phyloP scores from a whole-genome alignment of 2,113 vertebrate species.

The Callopanchax toddi region DNA sequence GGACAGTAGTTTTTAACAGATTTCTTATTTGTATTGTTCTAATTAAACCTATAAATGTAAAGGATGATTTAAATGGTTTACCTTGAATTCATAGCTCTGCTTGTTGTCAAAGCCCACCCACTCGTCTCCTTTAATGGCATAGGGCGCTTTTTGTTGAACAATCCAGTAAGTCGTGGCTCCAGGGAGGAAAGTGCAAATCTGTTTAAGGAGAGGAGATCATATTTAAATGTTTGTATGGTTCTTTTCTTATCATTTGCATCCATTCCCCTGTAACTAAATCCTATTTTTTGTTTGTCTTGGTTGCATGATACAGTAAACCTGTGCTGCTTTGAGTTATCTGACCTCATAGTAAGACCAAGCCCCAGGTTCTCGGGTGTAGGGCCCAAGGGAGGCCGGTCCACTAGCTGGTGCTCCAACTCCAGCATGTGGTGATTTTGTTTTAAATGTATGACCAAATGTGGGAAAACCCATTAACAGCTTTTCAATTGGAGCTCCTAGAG shows the following conservation, averaged over 20 bases:
- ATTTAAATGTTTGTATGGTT: not conserved
- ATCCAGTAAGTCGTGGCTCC: conserved; percentile 70
- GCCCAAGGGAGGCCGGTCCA: conserved; percentile 71
- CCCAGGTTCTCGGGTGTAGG: conserved; percentile 77
- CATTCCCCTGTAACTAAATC: not conserved
- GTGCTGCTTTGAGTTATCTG: not conserved
- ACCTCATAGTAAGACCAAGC: conserved; percentile 85
- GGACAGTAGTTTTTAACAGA: no score
- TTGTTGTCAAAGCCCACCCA: conserved; percentile 83
- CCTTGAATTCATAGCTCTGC: conserved; percentile 80
- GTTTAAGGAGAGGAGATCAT: conserved; percentile 11
- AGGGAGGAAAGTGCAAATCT: conserved; percentile 80
- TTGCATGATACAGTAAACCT: not conserved
- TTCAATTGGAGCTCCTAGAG: conserved; percentile 70
- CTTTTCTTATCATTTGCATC: not conserved
- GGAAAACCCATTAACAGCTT: conserved; percentile 81
- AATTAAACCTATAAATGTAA: not conserved
- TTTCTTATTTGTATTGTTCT: not conserved
- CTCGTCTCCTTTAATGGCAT: conserved; percentile 72
- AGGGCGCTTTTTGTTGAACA: conserved; percentile 79
- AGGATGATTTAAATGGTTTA: conserved; percentile 34
- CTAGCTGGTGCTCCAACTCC: conserved; percentile 55
- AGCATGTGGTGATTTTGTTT: conserved; percentile 42
- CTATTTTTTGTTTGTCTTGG: not conserved
- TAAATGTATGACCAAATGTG: conserved; percentile 79